Base-by-base conservation (phyloP, 1,140 invertebrate genomes). In the Drosophila lacertosa region DNA sequence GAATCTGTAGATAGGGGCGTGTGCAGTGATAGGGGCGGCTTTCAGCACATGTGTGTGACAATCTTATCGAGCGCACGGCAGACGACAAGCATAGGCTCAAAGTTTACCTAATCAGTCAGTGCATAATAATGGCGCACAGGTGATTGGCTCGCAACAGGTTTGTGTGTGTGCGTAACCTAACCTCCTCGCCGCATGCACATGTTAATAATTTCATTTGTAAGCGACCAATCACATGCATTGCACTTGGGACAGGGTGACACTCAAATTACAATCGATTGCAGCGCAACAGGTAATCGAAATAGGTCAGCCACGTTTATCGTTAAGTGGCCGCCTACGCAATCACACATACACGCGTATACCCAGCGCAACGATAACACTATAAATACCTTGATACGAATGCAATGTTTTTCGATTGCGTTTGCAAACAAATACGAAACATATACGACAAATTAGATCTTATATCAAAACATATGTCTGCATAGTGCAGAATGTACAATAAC, bases 391-490 rank as follows among this genome's bases (percentile, higher is more conserved):
- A 60, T 45, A 67, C 29, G 24, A 50, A 7, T 50, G 33, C 42
- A 40, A 62, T 63, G 53, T 42, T n/a, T 35, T 29, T 60, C 5
- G 26, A 58, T 42, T 70, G 55, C 37, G 40, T 51, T 39, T 71
- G 40, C 51, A 53, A 33, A 37, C 24, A 15, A 55, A 54, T 65
- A 22, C 2, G 40, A 76, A 84, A 63, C 81, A 84, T 80, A 86
- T 86, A 81, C 63, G 59, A 15, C 55, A 54, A 76, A 76, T 72
- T 76, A 44, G 26, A 18, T n/a, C n/a, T n/a, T n/a, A 70, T 68
- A 69, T 55, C 32, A 60, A 54, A 60, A 67, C 66, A 78, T 82
- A 82, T 81, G 77, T 57, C 54, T 60, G 15, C 59, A 58, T 47
- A 29, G 26, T 29, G 26, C 26, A 29, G 26, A 29, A 29, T 29